A percentile compares a stretch with the other conserved stretches of the same genome.
These are phyloP conservation scores for Aegypius monachus DNA, from an alignment of 2,113 vertebrate genomes.

Conservation along the genomic window DNA sequence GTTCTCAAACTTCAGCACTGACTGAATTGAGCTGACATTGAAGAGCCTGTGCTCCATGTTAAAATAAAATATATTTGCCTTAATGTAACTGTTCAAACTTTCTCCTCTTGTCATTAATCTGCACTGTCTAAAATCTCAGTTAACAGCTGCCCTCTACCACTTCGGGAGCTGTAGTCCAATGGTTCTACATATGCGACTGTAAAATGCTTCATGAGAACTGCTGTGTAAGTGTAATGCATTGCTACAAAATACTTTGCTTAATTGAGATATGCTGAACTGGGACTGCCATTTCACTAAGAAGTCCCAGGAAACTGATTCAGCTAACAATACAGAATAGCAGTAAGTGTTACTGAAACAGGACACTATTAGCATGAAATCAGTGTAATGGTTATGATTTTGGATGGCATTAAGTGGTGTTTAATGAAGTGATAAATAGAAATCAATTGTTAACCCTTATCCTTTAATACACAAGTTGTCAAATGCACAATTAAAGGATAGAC, in stretches of 20 bases:
- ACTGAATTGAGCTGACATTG: neutral
- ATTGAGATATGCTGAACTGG: neutral
- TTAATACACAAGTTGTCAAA: neutral
- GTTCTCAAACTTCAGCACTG: neutral
- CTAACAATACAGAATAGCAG: neutral
- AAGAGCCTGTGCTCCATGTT: neutral
- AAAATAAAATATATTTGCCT: neutral
- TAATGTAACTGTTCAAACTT: neutral
- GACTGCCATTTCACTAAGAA: neutral
- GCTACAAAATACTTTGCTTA: neutral
- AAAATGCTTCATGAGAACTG: neutral
- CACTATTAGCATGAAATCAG: neutral
- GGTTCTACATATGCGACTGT: neutral
- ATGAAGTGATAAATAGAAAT: neutral
- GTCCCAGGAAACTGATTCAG: slow-evolving; percentile 1
- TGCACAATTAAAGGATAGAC: neutral
- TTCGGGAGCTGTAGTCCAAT: neutral
- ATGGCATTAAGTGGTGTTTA: neutral
- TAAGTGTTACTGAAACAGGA: neutral
- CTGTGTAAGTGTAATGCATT: neutral
- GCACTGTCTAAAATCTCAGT: neutral
- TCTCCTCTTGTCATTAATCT: neutral
- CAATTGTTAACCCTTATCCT: neutral
- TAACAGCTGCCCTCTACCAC: neutral
- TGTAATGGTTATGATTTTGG: neutral